Conservation (phyloP, 2,113 vertebrate species). For the Platysteira castanea region DNA sequence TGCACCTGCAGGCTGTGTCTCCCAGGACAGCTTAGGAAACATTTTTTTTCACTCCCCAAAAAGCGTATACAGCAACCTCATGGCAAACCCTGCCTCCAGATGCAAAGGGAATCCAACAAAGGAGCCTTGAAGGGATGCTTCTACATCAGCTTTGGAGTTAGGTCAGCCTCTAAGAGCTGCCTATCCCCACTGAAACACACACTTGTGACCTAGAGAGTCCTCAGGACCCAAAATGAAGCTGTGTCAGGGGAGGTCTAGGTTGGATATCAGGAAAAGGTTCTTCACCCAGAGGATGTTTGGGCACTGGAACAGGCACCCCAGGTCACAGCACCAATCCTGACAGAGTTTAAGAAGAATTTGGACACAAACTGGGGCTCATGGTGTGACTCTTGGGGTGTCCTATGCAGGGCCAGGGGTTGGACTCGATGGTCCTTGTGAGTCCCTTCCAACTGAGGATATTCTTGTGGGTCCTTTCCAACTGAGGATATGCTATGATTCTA, state of each 20-base stretch:
- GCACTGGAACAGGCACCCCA: neutral
- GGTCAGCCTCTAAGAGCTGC: neutral
- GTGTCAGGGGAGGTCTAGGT: neutral
- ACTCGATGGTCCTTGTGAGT: neutral
- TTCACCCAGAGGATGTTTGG: neutral
- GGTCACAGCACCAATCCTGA: neutral
- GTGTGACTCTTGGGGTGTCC: neutral
- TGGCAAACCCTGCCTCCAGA: neutral
- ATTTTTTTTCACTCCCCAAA: accelerated
- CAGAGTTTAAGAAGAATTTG: neutral
- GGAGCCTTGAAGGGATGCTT: neutral
- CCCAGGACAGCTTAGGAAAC: neutral
- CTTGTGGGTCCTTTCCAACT: neutral
- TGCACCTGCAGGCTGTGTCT: neutral
- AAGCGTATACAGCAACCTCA: neutral
- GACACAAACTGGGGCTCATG: neutral
- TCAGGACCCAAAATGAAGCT: neutral
- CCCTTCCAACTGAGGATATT: neutral
- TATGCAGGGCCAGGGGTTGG: neutral
- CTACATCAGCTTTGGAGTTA: neutral
- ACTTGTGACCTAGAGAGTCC: neutral
- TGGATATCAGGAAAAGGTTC: neutral
- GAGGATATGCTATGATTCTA: neutral
- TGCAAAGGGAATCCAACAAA: neutral
- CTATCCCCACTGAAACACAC: neutral